A percentile compares a stretch with the other conserved stretches of the same genome.
Conservation (phyloP, 2,113 vertebrate species). For the Catharus minimus region DNA sequence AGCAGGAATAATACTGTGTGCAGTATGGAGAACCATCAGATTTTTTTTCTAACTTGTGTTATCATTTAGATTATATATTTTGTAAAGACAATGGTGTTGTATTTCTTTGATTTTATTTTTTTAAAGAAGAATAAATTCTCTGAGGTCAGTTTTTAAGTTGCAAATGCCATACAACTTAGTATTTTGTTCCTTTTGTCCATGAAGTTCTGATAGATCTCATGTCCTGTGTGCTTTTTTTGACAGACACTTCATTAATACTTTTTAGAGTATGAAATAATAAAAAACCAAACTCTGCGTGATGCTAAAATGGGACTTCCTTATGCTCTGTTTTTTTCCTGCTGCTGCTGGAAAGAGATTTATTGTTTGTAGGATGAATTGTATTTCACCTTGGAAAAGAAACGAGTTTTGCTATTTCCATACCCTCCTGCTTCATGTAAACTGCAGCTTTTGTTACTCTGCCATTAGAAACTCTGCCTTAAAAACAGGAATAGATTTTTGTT, state of each 20-base stretch:
- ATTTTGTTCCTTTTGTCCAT: neutral
- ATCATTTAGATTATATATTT: neutral
- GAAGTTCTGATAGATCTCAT: constrained; percentile 31
- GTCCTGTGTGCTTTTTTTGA: constrained; percentile 4
- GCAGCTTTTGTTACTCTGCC: neutral
- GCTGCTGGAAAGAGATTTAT: constrained; percentile 25
- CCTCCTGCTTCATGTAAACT: constrained; percentile 31
- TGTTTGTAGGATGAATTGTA: constrained; percentile 57
- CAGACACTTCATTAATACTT: constrained; percentile 32
- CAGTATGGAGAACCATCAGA: neutral
- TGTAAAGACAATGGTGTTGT: neutral
- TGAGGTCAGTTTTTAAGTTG: constrained; percentile 1
- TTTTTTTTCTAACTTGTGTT: neutral
- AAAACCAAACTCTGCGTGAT: constrained; percentile 46
- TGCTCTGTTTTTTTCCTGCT: neutral
- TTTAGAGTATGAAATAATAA: constrained; percentile 48
- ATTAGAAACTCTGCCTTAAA: constrained; percentile 9
- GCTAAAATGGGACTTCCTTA: constrained; percentile 23
- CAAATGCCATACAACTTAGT: neutral
- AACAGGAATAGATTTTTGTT: constrained; percentile 3
- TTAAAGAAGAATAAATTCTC: neutral
- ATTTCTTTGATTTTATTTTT: neutral
- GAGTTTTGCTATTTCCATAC: constrained; percentile 21
- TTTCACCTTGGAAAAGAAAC: constrained; percentile 63
- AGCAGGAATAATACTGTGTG: neutral